A percentile compares a stretch with the other conserved stretches of the same genome.
Evolutionary conservation across 2,113 vertebrate species (phyloP).

Genomic region (Rhadina sibilatrix): DNA sequence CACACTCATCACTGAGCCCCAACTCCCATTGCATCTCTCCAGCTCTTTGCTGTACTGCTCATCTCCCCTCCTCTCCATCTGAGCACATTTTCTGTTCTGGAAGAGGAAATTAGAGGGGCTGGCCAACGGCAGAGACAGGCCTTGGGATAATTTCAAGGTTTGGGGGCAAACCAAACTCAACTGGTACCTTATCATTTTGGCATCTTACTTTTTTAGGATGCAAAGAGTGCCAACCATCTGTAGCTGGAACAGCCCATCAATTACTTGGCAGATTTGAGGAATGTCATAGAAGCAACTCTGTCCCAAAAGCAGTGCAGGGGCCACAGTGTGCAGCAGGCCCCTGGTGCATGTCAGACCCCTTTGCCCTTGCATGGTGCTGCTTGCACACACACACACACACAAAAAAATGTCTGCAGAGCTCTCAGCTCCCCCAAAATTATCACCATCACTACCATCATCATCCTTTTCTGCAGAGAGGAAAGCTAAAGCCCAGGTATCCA

Average conservation of each 20-base stretch:
- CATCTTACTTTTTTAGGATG: not conserved
- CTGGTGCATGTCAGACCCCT: fast-evolving
- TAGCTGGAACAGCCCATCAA: not conserved
- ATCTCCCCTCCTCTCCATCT: not conserved
- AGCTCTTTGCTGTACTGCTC: not conserved
- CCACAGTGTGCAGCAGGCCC: not conserved
- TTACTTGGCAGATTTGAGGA: not conserved
- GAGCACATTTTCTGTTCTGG: not conserved
- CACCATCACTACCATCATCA: not conserved
- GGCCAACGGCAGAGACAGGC: not conserved
- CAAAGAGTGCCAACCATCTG: fast-evolving
- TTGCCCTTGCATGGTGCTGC: not conserved
- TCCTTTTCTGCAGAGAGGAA: not conserved
- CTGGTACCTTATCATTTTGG: not conserved
- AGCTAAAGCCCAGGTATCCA: not conserved
- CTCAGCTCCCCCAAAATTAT: not conserved
- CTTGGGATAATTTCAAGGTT: not conserved
- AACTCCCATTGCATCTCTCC: not conserved
- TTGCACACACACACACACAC: no score
- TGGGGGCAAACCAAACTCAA: not conserved
- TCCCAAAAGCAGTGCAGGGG: not conserved
- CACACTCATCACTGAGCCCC: not conserved
- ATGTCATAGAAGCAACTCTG: not conserved
- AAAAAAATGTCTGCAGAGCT: not conserved
- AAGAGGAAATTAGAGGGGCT: not conserved